Conservation (phyloP, 2,113 vertebrate genomes). For the Mesembrinibis cayennensis region DNA sequence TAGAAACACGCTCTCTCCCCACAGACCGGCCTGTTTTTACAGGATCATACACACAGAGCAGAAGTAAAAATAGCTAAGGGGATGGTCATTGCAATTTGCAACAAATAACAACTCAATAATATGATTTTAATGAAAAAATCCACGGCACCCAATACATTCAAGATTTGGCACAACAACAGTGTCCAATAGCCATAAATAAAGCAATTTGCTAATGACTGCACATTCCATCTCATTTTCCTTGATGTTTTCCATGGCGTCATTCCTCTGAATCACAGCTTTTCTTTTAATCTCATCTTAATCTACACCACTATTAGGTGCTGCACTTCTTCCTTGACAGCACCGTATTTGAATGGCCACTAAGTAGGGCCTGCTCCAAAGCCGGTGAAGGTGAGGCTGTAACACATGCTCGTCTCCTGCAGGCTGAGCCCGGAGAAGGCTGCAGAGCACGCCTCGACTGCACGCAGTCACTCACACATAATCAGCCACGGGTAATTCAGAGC, state of each 20-base stretch:
- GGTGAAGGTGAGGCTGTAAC: not conserved
- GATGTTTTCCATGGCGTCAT: constrained; percentile 24
- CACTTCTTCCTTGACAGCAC: constrained; percentile 10
- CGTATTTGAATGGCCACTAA: not conserved
- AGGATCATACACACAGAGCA: not conserved
- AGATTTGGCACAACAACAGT: not conserved
- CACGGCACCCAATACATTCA: not conserved
- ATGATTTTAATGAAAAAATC: constrained; percentile 15
- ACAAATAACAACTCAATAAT: constrained; percentile 15
- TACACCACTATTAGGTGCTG: not conserved
- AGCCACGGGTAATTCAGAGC: not conserved
- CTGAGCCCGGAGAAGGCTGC: not conserved
- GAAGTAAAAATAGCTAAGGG: not conserved
- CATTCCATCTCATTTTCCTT: constrained; percentile 48
- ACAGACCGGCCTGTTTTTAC: not conserved
- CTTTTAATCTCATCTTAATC: constrained; percentile 49
- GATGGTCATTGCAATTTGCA: not conserved
- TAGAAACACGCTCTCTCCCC: not conserved
- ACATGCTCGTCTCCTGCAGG: not conserved
- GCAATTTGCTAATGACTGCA: constrained; percentile 28
- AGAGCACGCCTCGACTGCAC: not conserved
- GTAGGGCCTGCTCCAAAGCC: not conserved
- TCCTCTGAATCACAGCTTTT: constrained; percentile 47
- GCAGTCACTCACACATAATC: not conserved
- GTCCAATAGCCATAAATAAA: constrained; percentile 37